Percentiles rank a stretch among this genome's conserved stretches.
Evolutionary conservation across 2,888 invertebrate species (phyloP).

Genomic region (Cosmia trapezina): DNA sequence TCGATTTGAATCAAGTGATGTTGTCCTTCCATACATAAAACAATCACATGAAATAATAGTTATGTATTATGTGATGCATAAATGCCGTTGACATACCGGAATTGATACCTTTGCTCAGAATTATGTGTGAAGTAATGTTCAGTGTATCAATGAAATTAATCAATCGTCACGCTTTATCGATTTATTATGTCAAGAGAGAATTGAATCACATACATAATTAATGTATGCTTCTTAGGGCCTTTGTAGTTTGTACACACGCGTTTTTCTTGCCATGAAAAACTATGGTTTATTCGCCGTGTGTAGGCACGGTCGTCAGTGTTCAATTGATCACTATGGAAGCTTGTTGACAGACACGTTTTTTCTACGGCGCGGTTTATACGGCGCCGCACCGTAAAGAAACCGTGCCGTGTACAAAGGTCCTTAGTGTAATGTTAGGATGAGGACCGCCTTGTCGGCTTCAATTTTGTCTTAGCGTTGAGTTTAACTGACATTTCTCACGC

Average conservation of each 20-base stretch:
- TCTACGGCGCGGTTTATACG: too few relatives aligned
- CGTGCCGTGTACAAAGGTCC: too few relatives aligned
- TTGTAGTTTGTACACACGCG: too few relatives aligned
- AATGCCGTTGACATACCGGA: constrained; percentile 13
- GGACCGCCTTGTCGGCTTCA: background rate
- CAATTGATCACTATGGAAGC: too few relatives aligned
- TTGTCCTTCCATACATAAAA: constrained; percentile 11
- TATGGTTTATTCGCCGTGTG: background rate
- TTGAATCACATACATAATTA: constrained; percentile 14
- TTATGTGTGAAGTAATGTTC: constrained; percentile 36
- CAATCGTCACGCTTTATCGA: constrained; percentile 30
- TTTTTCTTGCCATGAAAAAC: too few relatives aligned
- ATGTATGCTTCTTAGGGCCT: background rate
- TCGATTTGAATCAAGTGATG: background rate
- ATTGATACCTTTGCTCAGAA: constrained; percentile 31
- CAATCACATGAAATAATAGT: constrained; percentile 5
- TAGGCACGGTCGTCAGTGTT: too few relatives aligned
- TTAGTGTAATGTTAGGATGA: background rate
- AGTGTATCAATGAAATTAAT: constrained; percentile 38
- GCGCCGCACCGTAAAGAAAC: too few relatives aligned
- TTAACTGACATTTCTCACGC: constrained; percentile 46
- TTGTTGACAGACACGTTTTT: too few relatives aligned
- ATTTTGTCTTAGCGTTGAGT: constrained; percentile 14
- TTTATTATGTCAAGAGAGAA: constrained; percentile 28
- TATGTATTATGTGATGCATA: background rate